Base-by-base conservation (phyloP, 2,113 vertebrate genomes). In the Columba livia region DNA sequence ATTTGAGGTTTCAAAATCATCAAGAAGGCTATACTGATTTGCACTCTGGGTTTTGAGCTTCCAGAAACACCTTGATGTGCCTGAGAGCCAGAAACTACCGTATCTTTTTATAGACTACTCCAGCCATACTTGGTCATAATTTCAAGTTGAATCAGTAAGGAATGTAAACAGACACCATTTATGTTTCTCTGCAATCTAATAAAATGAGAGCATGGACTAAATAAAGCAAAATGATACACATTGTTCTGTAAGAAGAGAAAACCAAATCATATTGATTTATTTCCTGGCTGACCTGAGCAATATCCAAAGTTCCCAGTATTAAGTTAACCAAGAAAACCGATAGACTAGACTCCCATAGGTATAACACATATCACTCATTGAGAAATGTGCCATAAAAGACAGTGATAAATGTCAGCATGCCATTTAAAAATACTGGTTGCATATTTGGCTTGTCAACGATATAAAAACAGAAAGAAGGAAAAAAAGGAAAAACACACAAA, bases 131-230 rank as follows among this genome's bases (percentile, higher is more conserved):
- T 77, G 93, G 79, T 95, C 87, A 93, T 62, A 78, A 88, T 86
- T 92, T 72, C 79, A 82, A 89, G 69, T 13, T 73, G 73, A 65
- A 91, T 84, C 70, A 44, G 71, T 36, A 34, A 88, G 51, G 81
- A 96, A 94, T 91, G 84, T 92, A 95, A 97, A 97, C 84, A 96
- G 83, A 89, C 84, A 90, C 34, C 54, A 56, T 77, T 94, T 92
- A 90, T 38, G 73, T 23, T 81, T 54, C 88, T 61, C 78, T 85
- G 61, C 50, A 66, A 89, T 82, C 74, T 69, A 89, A 86, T 94
- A 92, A 96, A 92, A 79, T 42, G 66, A 87, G 95, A 93, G 70
- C 29, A 42, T 17, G 86, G 73, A 62, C 54, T 90, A 93, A 88
- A 93, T 93, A 92, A 92, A 94, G 73, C 1, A 1, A 90, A 95